Evolutionary conservation across 2,797 vertebrate species (phyloP), one percentile per base, ranked within the genome.

Genomic region (Darevskia nairensis): DNA sequence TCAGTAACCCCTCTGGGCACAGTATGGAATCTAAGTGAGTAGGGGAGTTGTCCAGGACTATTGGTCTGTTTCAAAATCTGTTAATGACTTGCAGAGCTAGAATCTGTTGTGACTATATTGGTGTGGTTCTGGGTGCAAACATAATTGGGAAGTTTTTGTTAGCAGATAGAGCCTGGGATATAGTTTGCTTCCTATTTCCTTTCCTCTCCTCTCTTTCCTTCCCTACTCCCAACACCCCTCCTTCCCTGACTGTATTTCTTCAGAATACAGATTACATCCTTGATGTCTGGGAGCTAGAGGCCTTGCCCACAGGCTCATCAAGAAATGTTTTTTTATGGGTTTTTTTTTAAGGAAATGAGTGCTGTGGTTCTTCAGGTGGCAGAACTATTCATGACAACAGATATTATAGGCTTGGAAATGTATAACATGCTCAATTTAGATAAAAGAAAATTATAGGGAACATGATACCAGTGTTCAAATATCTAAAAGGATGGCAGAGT

Each of bases 361-460:
- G 6, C 25, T 44, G 27, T 79, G n/a, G 80, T 66, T 19, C 41
- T 81, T 55, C n/a, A 46, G 39, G 41, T 27, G 55, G n/a, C 27
- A 74, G 32, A 85, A 80, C 32, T 72, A 39, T 80, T 9, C 55
- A 75, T 64, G 25, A 21, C 79, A 50, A 29, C 39, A 80, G 35
- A 80, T 85, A 55, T 55, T 15, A 75, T 87, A 64, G 41, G 9
- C 68, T 85, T 85, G 59, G 55, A 74, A 25, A 81, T 23, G 3
- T 50, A 59, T 35, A 80, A 29, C 35, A 32, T 80, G 7, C 68
- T 66, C 39, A 85, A 7, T n/a, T 21, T 41, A 55, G 50, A 55
- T 55, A 55, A 55, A 50, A 39, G 64, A 76, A 89, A 89, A 85
- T 72, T 66, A 85, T 27, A 75, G n/a, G n/a, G 69, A 66, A 39